Evolutionary conservation across 2,797 vertebrate species (phyloP).

Genomic region (Bucorvus abyssinicus): DNA sequence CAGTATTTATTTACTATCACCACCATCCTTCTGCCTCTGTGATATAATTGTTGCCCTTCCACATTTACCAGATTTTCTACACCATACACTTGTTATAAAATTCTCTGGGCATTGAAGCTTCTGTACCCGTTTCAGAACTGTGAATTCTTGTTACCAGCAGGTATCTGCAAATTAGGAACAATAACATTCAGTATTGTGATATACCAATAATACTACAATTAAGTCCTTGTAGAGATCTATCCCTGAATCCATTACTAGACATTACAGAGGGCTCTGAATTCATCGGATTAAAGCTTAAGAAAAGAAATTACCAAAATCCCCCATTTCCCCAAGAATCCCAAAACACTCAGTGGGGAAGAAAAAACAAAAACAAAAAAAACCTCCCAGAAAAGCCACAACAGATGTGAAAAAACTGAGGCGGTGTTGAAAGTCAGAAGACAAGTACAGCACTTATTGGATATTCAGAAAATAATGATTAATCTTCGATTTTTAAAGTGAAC

Average conservation of each 20-base stretch:
- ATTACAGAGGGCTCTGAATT: neutral
- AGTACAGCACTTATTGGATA: neutral
- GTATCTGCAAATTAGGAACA: neutral
- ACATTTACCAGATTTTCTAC: neutral
- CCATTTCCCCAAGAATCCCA: neutral
- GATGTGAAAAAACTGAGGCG: neutral
- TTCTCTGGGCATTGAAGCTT: neutral
- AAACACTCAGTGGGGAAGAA: neutral
- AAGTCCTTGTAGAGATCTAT: neutral
- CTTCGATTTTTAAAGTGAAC: neutral
- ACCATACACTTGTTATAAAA: neutral
- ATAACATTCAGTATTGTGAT: neutral
- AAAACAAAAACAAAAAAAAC: neutral
- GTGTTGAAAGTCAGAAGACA: neutral
- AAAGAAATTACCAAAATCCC: neutral
- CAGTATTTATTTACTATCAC: neutral
- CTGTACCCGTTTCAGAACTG: neutral
- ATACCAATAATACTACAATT: neutral
- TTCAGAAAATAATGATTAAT: slow-evolving; percentile 1
- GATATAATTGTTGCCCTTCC: neutral
- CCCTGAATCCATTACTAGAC: neutral
- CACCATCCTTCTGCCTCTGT: neutral
- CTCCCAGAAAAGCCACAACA: neutral
- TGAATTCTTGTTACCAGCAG: neutral
- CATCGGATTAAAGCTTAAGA: neutral